Base-by-base conservation (phyloP, 1,140 invertebrate species). In the Hylyphantes graminicola region DNA sequence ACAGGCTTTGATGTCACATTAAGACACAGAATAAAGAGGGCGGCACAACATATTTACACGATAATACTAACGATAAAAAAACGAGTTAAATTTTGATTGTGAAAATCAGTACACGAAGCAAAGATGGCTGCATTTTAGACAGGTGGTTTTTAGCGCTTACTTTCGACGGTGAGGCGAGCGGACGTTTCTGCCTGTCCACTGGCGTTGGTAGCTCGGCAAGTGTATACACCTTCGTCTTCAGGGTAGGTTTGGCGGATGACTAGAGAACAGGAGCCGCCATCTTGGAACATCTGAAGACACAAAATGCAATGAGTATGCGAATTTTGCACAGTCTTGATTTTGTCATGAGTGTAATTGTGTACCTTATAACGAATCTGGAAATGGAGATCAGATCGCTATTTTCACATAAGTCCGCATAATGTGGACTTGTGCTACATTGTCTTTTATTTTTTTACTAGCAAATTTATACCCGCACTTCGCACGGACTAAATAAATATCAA, bases 121-220 rank as follows among this genome's bases (percentile, higher is more conserved):
- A 68, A 67, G 65, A 51, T 57, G 67, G 73, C 53, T n/a, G 74
- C 64, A 21, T 61, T 13, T 15, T 54, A 80, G 59, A 51, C 61
- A 53, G 75, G 8, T 76, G 35, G 19, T 78, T 35, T n/a, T 61
- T 94, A 96, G 92, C 94, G 94, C 96, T 96, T 97, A 98, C 97
- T 97, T 96, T 96, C 96, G 91, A 98, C 96, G 91, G 94, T 95
- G 92, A 99, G 93, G 91, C 94, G 95, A 87, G 96, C 96, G 87
- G 94, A 96, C 67, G 95, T 95, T 92, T 97, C 95, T 88, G 95
- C 95, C 90, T 96, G 95, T 89, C 96, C 96, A 87, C 94, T 95
- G 82, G 94, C 93, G 86, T 96, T 97, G 78, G 95, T 95, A 55
- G 96, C 96, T 87, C 95, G 93, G 89, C 96, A 97, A 21, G 95